Evolutionary conservation across 2,797 vertebrate genomes (phyloP).

Genomic region (Alectoris magna): DNA sequence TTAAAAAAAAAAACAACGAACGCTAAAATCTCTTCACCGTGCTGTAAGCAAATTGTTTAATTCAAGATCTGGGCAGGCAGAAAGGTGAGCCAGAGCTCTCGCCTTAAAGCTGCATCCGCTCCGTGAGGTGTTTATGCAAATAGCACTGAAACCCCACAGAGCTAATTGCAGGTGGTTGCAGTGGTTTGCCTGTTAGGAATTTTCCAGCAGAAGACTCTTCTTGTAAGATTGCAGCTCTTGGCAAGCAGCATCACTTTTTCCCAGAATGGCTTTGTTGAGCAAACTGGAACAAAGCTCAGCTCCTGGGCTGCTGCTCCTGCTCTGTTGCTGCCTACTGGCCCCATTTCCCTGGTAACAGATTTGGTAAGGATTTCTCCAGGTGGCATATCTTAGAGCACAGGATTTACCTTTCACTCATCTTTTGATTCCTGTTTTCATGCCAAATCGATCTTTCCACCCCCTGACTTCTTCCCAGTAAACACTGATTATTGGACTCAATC

Average conservation of each 20-base stretch:
- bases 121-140: neutral
- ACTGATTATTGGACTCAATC: neutral
- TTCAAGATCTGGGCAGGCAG: neutral
- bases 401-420: neutral
- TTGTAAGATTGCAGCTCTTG: constrained; percentile 56
- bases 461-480: neutral
- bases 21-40: neutral
- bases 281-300: constrained; percentile 58
- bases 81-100: neutral
- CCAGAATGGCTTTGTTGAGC: constrained; percentile 46
- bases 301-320: constrained; percentile 3
- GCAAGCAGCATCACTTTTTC: constrained; percentile 37
- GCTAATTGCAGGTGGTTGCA: constrained; percentile 8
- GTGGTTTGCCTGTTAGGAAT: constrained; percentile 50
- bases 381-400: neutral
- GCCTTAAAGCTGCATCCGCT: neutral
- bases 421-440: neutral
- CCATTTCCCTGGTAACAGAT: neutral
- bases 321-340: neutral
- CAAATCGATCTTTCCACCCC: neutral
- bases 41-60: neutral
- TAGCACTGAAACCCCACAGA: neutral
- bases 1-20: neutral
- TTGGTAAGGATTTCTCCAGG: neutral
- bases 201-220: constrained; percentile 59